Evolutionary conservation across 1,140 invertebrate genomes (phyloP), one percentile per base, ranked within the genome.

Genomic region (Goniozus legneri): DNA sequence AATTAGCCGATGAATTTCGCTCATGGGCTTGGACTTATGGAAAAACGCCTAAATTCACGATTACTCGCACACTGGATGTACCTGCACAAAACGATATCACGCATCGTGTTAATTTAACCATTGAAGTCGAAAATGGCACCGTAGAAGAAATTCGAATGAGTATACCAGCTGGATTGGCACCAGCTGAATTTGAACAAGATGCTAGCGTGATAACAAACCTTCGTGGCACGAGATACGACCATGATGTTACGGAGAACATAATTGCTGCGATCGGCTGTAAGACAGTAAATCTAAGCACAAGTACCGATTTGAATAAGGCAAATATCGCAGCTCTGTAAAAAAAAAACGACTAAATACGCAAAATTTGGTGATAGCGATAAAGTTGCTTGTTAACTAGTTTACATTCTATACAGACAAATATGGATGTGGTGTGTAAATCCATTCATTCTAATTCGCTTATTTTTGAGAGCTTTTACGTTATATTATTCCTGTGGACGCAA

Each of bases 11-110:
- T 34, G 81, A 87, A 47, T 82, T 93, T 18, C 64, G 76, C 48
- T 85, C 82, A 12, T 96, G 92, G 92, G 81, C 91, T 37, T 96
- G 92, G 92, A 82, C 82, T 40, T 93, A 82, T 71, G 93, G 90
- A n/a, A 86, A 84, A 65, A 91, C 92, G 1, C 93, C 93, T 1
- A 83, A 84, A 58, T 97, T 96, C 69, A 82, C 80, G 1, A 81
- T 91, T 2, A 69, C 59, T 6, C 66, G 69, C 4, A 40, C 58
- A 6, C 20, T 76, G 1, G 61, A 71, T 36, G 34, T 69, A 2
- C 60, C 60, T 10, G 27, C 19, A 0, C 40, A 55, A 4, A 39
- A 59, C 13, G 54, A 50, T 15, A 39, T 47, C 18, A 45, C 60
- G 8, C 54, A 63, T 34, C 52, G 53, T 3, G 33, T 73, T 1